Evolutionary conservation across 2,797 vertebrate species (phyloP), one percentile per base, ranked within the genome.

Genomic region (Novumbra hubbsi): DNA sequence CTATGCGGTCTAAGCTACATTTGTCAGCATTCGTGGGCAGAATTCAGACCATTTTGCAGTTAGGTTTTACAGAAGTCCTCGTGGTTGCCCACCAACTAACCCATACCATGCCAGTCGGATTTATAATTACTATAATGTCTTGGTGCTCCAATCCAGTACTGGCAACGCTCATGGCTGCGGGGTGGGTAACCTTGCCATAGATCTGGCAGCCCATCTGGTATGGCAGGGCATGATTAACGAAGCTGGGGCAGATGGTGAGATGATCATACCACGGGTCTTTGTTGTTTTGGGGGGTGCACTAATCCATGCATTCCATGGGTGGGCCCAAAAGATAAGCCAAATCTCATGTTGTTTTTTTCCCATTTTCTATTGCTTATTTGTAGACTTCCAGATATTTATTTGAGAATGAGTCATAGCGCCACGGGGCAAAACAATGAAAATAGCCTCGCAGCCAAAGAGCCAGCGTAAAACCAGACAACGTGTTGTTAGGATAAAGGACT

Each of bases 181-280:
- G 77, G 74, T 74, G 78, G 72, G 76, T 78, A 85, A 84, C 78
- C 83, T 77, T 75, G 76, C 80, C 72, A 81, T 74, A 74, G 82
- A 87, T 88, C 80, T 88, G 87, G 83, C 83, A 81, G 83, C 72
- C 89, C 87, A 88, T 88, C 86, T 90, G 87, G 84, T 79, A 81
- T 72, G 75, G 80, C 72, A 73, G 71, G 38, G 38, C n/a, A 76
- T 75, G 79, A 85, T 84, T 81, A 75, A 80, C 81, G 74, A 60
- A 76, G 75, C 78, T 1, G 68, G 69, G 77, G 77, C 80, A 84
- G 87, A 85, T 83, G 85, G 85, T 76, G 78, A 78, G 76, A 80
- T 72, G 74, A 72, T 83, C 72, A 68, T 84, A 79, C 71, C 78
- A 80, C 16, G 71, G 71, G 75, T 76, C 75, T 72, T 76, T 76